Evolutionary conservation across 2,888 invertebrate species (phyloP).

Genomic region (Thymelicus sylvestris): DNA sequence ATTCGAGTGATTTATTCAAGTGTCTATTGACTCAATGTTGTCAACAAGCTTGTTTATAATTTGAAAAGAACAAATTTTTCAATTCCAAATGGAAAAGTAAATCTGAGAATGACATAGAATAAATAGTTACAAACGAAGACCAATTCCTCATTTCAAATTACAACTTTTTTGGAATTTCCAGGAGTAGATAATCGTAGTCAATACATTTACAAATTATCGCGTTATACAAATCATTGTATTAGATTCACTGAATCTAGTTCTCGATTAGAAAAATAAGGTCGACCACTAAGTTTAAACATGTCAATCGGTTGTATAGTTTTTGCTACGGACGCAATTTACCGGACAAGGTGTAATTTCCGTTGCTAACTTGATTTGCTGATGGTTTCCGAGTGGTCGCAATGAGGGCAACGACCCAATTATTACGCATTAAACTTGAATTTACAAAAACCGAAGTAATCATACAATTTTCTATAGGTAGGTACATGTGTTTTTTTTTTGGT

Average conservation of each 20-base stretch:
- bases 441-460: constrained; percentile 15
- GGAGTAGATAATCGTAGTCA: no score
- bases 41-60: no score
- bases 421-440: constrained; percentile 18
- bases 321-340: constrained; percentile 20
- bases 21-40: no score
- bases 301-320: constrained; percentile 18
- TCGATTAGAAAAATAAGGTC: constrained; percentile 13
- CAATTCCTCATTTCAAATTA: no score
- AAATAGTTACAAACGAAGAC: no score
- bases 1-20: no score
- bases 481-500: neutral
- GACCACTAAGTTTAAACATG: constrained; percentile 22
- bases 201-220: no score
- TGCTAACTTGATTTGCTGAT: constrained; percentile 32
- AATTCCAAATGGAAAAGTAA: no score
- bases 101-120: no score
- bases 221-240: constrained; percentile 10
- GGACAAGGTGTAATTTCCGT: constrained; percentile 36
- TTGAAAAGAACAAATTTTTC: no score
- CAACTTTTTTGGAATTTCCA: no score
- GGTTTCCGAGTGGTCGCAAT: constrained; percentile 24
- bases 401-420: constrained; percentile 32
- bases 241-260: constrained; percentile 22
- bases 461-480: constrained; percentile 5